Evolutionary conservation across 2,888 invertebrate genomes (phyloP).

Genomic region (Sminthurides aquaticus): DNA sequence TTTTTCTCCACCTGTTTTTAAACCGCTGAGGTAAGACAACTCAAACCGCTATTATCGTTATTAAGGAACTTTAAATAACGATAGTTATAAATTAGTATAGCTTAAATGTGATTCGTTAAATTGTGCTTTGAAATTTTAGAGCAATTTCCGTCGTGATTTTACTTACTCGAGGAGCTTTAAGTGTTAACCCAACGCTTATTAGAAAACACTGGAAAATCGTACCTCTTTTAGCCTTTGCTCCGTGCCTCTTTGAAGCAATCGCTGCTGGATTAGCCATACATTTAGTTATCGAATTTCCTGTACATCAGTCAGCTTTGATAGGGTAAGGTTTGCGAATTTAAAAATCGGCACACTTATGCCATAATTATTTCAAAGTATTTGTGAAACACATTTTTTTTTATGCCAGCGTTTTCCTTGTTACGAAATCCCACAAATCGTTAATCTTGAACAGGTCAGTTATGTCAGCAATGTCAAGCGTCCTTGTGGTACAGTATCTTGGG

Average conservation of each 20-base stretch:
- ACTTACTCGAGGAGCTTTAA: conserved; percentile 36
- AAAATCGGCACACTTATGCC: too few species aligned
- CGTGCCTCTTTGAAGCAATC: conserved; percentile 35
- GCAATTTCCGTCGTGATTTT: conserved; percentile 39
- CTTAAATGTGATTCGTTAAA: too few species aligned
- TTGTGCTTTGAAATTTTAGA: too few species aligned
- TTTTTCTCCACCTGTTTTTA: conserved; percentile 5
- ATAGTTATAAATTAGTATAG: too few species aligned
- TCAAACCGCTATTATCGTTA: too few species aligned
- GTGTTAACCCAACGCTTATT: conserved; percentile 30
- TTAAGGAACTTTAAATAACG: too few species aligned
- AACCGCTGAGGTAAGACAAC: background rate
- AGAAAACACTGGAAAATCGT: conserved; percentile 31
- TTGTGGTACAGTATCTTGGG: conserved; percentile 20
- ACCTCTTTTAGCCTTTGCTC: conserved; percentile 28
- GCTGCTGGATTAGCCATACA: conserved; percentile 26
- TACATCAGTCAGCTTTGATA: conserved; percentile 31
- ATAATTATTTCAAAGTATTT: too few species aligned
- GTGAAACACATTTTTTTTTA: too few species aligned
- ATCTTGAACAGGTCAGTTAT: conserved; percentile 29
- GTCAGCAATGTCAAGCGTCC: conserved; percentile 33
- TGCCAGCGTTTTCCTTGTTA: too few species aligned
- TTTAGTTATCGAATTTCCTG: conserved; percentile 32
- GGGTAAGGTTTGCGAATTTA: conserved; percentile 25
- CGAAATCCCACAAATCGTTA: background rate